These are phyloP conservation scores for Drosophila pandora DNA, from an alignment of 1,140 invertebrate genomes.

Conservation along the genomic window DNA sequence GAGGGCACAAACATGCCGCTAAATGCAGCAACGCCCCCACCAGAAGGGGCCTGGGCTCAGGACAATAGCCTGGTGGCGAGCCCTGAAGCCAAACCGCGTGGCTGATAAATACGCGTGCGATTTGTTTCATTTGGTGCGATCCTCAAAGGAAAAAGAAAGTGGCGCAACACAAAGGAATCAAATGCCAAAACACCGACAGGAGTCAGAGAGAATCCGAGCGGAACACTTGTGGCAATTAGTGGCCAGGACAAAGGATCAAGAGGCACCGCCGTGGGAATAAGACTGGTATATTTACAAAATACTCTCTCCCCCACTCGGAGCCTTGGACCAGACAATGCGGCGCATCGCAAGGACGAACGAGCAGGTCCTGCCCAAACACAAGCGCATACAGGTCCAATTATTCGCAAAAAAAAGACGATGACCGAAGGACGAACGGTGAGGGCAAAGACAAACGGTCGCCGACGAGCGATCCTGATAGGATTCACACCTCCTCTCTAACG, in stretches of 20 bases:
- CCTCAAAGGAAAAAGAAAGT: conserved; percentile 44
- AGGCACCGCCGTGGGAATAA: conserved; percentile 65
- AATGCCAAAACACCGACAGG: conserved; percentile 74
- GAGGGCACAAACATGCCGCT: conserved; percentile 49
- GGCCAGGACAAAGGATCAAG: conserved; percentile 63
- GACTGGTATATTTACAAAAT: conserved; percentile 67
- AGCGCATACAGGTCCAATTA: conserved; percentile 77
- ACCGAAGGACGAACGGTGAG: conserved; percentile 36
- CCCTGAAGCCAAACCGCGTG: conserved; percentile 29
- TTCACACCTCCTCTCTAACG: conserved; percentile 73
- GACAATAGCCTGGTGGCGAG: conserved; percentile 55
- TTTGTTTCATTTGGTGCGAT: conserved; percentile 64
- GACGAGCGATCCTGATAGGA: conserved; percentile 31
- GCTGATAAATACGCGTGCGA: conserved; percentile 78
- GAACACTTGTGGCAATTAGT: conserved; percentile 83
- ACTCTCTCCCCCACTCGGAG: conserved; percentile 34
- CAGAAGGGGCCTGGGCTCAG: neutral
- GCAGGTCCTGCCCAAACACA: conserved; percentile 12
- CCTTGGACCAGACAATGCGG: conserved; percentile 64
- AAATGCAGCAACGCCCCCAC: conserved; percentile 61
- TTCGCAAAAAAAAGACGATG: conserved; percentile 65
- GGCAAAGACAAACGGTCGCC: conserved; percentile 29
- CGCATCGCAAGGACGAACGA: conserved; percentile 27
- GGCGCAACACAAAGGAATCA: conserved; percentile 49
- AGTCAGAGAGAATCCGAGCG: conserved; percentile 48